Evolutionary conservation across 2,113 vertebrate genomes (phyloP).

Genomic region (Albula goreensis): DNA sequence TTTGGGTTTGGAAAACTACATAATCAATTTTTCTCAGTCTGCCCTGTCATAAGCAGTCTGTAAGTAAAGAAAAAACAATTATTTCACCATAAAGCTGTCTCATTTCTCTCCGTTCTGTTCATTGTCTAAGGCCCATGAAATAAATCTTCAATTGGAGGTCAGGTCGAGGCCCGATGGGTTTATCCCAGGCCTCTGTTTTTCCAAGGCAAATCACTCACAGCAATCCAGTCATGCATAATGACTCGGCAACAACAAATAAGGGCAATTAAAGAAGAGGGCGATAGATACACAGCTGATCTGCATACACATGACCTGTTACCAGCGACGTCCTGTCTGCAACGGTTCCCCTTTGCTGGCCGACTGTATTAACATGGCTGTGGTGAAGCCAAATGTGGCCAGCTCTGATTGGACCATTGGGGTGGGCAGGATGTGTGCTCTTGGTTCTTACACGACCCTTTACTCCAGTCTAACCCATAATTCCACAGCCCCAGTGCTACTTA

Average conservation of each 20-base stretch:
- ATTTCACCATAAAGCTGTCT: neutral
- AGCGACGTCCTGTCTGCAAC: neutral
- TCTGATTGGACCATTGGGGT: neutral
- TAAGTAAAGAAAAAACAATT: neutral
- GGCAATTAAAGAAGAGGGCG: neutral
- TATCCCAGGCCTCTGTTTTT: neutral
- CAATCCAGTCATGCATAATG: neutral
- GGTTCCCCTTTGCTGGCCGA: neutral
- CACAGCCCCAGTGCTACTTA: too few species aligned
- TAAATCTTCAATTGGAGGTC: neutral
- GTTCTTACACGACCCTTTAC: neutral
- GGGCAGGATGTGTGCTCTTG: too few species aligned
- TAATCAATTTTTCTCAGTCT: neutral
- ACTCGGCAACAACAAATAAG: neutral
- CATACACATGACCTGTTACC: neutral
- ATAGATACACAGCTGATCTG: neutral
- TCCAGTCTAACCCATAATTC: neutral
- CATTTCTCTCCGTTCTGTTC: neutral
- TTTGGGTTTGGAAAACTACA: neutral
- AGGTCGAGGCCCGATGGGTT: neutral
- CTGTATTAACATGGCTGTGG: neutral
- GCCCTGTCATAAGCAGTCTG: neutral
- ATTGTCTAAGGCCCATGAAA: neutral
- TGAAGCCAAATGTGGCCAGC: neutral
- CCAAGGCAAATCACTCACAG: neutral